Base-by-base conservation (phyloP, 1,140 invertebrate species). In the Lordiphosa stackelbergi region DNA sequence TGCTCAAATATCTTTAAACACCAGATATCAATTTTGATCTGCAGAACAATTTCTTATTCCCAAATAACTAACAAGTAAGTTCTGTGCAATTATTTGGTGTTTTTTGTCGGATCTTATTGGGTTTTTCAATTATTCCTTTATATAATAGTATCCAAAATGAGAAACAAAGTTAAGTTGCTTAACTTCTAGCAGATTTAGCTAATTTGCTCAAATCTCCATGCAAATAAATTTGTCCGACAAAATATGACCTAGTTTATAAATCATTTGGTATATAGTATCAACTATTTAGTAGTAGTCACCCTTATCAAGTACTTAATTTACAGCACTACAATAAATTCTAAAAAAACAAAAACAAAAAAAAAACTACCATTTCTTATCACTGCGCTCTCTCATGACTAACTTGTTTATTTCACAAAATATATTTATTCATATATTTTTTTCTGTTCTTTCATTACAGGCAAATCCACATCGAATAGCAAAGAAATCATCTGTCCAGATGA, bases 401-500 rank as follows among this genome's bases (percentile, higher is more conserved):
- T 2, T 28, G 10, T 51, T 13, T 38, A 36, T 54, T 36, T 13
- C 35, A 4, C 10, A 6, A 8, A 24, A 46, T 43, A 46, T 43
- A 36, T 36, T 46, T 13, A 60, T 31, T 28, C 24, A 40, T 49
- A 40, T 49, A 38, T 56, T 19, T 16, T 12, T 11, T 57, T 31
- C 19, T 51, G n/a, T 48, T n/a, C 40, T 60, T 36, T 46, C 31
- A 53, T 65, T 90, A 61, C 90, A 91, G 90, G 90, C 85, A 91
- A 91, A 88, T 91, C 90, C 60, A 86, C 84, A 87, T 90, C 90
- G 87, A 91, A 91, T 88, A 89, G 59, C 83, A 91, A 91, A 88
- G 90, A 91, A 81, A 85, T 86, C 69, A 89, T 88, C 58, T 88
- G 89, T 61, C 88, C 90, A 52, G 94, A 95, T 79, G 93, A 94